Percentiles rank a stretch among this genome's conserved stretches.
Evolutionary conservation across 2,797 vertebrate genomes (phyloP).

Genomic region (Chiloscyllium punctatum): DNA sequence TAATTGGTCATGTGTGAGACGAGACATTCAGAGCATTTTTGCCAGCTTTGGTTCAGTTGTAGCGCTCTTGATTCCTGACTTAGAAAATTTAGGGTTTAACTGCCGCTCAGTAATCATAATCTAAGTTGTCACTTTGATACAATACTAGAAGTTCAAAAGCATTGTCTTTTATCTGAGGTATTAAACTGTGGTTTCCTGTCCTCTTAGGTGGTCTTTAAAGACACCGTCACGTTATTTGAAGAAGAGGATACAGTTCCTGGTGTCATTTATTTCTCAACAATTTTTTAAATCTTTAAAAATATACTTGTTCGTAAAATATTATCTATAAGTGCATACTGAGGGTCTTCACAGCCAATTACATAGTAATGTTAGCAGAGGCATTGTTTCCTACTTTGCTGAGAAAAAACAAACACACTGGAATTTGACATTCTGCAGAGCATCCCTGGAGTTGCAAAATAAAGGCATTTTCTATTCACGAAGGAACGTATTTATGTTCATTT

Average conservation of each 20-base stretch:
- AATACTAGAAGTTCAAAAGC: not conserved
- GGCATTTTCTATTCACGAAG: too few relatives aligned
- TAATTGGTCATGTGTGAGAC: not conserved
- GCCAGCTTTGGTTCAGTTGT: not conserved
- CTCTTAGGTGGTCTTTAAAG: not conserved
- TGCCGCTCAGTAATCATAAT: not conserved
- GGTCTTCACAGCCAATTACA: too few relatives aligned
- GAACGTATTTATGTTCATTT: too few relatives aligned
- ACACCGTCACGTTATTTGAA: not conserved
- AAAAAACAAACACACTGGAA: too few relatives aligned
- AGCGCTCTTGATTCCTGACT: not conserved
- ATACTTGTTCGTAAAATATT: too few relatives aligned
- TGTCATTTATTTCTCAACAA: not conserved
- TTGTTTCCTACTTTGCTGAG: too few relatives aligned
- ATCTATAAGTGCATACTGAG: too few relatives aligned
- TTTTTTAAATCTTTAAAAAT: too few relatives aligned
- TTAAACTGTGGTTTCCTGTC: not conserved
- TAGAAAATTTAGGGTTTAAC: not conserved
- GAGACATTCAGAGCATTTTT: not conserved
- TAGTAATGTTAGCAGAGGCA: too few relatives aligned
- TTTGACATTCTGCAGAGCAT: too few relatives aligned
- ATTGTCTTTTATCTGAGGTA: not conserved
- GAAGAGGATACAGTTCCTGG: not conserved
- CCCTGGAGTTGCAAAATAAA: too few relatives aligned
- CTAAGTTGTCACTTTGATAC: not conserved